phyloP scores from a whole-genome alignment of 2,888 invertebrate species.

The Platynereis dumerilii region DNA sequence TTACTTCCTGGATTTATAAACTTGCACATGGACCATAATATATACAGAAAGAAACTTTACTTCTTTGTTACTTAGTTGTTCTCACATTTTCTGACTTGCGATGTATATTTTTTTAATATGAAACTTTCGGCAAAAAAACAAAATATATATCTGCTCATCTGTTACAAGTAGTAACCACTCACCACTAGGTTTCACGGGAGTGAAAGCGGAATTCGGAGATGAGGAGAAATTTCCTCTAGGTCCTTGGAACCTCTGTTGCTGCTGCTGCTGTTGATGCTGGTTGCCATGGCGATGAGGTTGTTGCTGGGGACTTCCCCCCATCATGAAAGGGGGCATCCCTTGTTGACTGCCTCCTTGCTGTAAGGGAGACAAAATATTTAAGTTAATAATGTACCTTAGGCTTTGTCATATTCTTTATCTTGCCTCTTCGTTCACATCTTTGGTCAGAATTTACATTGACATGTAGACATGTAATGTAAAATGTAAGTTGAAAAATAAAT shows the following conservation, averaged over 20 bases:
- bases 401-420: background rate
- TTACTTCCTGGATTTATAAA: too few species aligned
- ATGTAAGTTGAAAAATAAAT: too few species aligned
- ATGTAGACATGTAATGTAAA: too few species aligned
- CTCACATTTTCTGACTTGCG: too few species aligned
- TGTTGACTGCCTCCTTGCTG: background rate
- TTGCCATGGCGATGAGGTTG: background rate
- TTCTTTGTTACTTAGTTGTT: too few species aligned
- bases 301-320: background rate
- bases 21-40: too few species aligned
- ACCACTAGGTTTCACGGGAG: constrained; percentile 43
- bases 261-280: constrained; percentile 7
- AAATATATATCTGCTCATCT: too few species aligned
- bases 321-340: constrained; percentile 20
- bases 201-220: constrained; percentile 58
- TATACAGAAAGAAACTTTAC: too few species aligned
- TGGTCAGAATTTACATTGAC: too few species aligned
- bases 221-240: constrained; percentile 19
- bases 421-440: too few species aligned
- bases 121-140: too few species aligned
- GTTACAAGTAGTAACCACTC: background rate
- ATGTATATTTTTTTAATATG: too few species aligned
- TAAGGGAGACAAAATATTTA: background rate
- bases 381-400: background rate
- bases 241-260: constrained; percentile 10